Conservation (phyloP, 2,888 invertebrate species). For the Saturnia pavonia region DNA sequence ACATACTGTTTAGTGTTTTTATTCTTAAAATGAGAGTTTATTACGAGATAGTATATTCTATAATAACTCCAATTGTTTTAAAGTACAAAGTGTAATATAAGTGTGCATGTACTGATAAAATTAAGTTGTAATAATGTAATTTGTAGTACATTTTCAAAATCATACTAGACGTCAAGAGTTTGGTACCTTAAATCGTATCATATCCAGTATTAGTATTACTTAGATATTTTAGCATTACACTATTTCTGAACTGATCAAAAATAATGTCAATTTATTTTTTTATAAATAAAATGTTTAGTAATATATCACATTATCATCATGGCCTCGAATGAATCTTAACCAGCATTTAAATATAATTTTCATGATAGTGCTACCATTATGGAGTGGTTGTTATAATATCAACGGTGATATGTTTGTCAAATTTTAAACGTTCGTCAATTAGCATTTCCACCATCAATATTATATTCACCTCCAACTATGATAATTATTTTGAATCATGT, state of each 20-base stretch:
- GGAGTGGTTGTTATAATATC: neutral
- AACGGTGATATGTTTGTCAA: no score
- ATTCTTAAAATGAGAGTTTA: neutral
- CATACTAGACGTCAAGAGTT: neutral
- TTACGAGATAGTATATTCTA: neutral
- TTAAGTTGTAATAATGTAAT: neutral
- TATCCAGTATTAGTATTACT: constrained; percentile 32
- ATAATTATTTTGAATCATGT: no score
- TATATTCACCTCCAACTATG: no score
- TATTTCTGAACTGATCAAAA: constrained; percentile 3
- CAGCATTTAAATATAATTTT: neutral
- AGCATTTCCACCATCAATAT: no score
- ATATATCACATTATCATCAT: neutral
- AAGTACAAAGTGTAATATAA: neutral
- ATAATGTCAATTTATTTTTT: constrained; percentile 12
- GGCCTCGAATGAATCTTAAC: neutral
- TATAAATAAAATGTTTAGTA: neutral
- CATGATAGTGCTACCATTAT: neutral
- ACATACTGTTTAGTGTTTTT: constrained; percentile 50
- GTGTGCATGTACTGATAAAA: neutral
- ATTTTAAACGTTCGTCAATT: no score
- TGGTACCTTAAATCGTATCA: constrained; percentile 18
- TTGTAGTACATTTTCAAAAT: neutral
- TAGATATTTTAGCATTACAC: constrained; percentile 33
- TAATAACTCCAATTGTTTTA: neutral